Evolutionary conservation across 2,888 invertebrate genomes (phyloP).

Genomic region (Phrixothrix hirtus): DNA sequence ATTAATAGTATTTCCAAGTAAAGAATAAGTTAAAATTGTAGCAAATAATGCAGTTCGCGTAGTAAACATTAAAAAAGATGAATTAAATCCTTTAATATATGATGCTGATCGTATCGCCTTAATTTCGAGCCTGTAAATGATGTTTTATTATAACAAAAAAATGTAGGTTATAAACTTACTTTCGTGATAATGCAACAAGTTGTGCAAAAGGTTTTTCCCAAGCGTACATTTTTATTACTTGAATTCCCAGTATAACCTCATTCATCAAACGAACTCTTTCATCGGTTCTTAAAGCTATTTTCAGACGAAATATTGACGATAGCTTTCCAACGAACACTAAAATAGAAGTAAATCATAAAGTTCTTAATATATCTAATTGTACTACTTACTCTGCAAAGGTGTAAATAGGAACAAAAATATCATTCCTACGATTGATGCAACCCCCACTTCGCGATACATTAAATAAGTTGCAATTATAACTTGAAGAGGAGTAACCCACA

Average conservation of each 20-base stretch:
- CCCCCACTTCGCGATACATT: constrained; percentile 63
- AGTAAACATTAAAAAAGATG: constrained; percentile 68
- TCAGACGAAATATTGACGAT: constrained; percentile 69
- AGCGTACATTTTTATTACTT: constrained; percentile 92
- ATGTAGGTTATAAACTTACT: constrained; percentile 58
- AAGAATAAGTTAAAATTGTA: constrained; percentile 66
- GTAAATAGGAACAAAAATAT: constrained; percentile 57
- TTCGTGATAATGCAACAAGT: constrained; percentile 71
- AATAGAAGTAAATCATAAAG: constrained; percentile 27
- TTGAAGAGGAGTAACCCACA: constrained; percentile 80
- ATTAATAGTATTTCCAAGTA: constrained; percentile 63
- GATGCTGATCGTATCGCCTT: neutral
- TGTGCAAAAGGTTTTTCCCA: constrained; percentile 70
- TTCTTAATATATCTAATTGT: neutral
- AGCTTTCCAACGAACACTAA: constrained; percentile 73
- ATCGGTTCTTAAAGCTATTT: constrained; percentile 84
- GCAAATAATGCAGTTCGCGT: constrained; percentile 71
- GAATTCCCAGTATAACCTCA: constrained; percentile 82
- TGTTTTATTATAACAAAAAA: neutral
- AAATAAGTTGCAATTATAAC: constrained; percentile 72
- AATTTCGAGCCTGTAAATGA: constrained; percentile 3
- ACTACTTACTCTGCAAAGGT: constrained; percentile 56
- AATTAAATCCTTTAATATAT: constrained; percentile 48
- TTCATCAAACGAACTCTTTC: constrained; percentile 59
- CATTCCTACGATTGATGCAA: constrained; percentile 60